Percentiles rank a stretch among this genome's conserved stretches.
These are phyloP conservation scores for Pocillopora damicornis DNA, from an alignment of 64 coral and sea anemone genomes.

Conservation along the genomic window DNA sequence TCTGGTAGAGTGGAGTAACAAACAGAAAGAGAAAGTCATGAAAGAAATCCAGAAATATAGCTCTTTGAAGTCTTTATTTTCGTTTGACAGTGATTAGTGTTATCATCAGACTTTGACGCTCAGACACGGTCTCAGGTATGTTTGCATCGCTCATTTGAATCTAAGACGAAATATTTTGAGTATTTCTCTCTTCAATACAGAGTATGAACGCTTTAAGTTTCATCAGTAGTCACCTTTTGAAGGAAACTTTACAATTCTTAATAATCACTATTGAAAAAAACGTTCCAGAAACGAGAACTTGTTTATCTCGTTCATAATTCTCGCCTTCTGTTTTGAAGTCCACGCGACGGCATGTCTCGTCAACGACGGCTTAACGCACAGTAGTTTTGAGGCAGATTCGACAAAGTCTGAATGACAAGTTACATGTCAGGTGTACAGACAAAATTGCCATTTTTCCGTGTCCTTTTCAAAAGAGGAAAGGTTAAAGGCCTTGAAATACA, in stretches of 20 bases:
- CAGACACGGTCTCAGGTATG: too few species aligned
- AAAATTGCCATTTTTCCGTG: too few species aligned
- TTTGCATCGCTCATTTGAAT: too few species aligned
- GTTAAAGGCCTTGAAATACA: too few species aligned
- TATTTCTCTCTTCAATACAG: too few species aligned
- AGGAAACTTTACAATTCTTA: too few species aligned
- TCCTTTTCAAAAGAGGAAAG: too few species aligned
- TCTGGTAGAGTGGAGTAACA: not conserved
- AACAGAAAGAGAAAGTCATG: not conserved
- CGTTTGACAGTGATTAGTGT: not conserved
- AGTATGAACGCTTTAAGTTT: too few species aligned
- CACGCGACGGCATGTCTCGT: not conserved
- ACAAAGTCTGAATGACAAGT: not conserved
- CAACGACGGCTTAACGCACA: not conserved
- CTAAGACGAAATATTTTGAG: too few species aligned
- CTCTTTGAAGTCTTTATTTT: not conserved
- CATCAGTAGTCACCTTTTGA: too few species aligned
- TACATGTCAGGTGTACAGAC: not conserved
- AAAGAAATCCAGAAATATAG: not conserved
- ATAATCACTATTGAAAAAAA: not conserved
- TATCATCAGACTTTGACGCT: too few species aligned
- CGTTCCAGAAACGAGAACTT: not conserved
- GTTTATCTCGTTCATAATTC: not conserved
- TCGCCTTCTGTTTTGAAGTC: slow-evolving; percentile 4
- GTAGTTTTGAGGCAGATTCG: not conserved